Conservation (phyloP, 2,888 invertebrate species). For the Bimastos eiseni region DNA sequence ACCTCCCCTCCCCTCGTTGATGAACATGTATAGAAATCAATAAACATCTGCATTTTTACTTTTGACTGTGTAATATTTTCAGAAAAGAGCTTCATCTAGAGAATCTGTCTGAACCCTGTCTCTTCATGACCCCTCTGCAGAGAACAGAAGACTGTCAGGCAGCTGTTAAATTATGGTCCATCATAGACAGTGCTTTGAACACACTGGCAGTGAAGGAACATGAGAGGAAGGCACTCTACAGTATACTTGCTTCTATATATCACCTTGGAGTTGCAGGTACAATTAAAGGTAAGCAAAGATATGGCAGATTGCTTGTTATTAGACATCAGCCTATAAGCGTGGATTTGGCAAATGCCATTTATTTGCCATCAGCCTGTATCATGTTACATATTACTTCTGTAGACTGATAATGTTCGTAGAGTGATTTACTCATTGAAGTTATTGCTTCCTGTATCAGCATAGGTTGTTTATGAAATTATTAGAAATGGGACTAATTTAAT, state of each 20-base stretch:
- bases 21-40: not conserved
- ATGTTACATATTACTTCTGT: not conserved
- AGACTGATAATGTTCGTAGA: no score
- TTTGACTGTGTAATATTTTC: not conserved
- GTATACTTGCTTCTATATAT: slow-evolving; percentile 30
- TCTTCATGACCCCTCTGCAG: slow-evolving; percentile 31
- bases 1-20: no score
- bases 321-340: not conserved
- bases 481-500: not conserved
- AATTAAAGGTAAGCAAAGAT: slow-evolving; percentile 31
- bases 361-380: not conserved
- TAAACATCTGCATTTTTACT: not conserved
- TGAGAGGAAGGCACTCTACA: slow-evolving; percentile 20
- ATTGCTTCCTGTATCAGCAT: no score
- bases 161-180: slow-evolving; percentile 15
- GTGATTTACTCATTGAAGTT: no score
- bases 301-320: not conserved
- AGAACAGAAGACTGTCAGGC: not conserved
- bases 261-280: slow-evolving; percentile 36
- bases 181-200: slow-evolving; percentile 23
- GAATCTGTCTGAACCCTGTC: slow-evolving; percentile 21
- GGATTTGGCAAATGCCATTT: no score
- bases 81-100: slow-evolving; percentile 27
- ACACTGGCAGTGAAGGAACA: slow-evolving; percentile 21
- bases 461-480: not conserved